Evolutionary conservation across 53 echinoderm and acorn worm genomes (phyloP), one percentile per base, ranked within the genome.

Genomic region (Zoroaster sp.): DNA sequence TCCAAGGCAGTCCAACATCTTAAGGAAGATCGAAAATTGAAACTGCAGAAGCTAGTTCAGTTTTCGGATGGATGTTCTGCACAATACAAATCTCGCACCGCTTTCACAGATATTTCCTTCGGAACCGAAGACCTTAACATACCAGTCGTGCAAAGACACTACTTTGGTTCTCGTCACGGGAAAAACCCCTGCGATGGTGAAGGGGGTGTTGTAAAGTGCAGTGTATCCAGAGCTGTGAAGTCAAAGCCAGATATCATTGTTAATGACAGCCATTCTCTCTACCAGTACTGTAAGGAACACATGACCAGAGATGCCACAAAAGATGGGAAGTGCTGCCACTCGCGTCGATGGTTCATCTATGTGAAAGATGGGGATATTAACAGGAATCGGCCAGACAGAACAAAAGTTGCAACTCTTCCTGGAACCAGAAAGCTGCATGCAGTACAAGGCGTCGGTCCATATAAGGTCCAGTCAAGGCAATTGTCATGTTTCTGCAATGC

Each of bases 111-210:
- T 65, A 4, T 90, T 36, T 83, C 83, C 11, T 83, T 7, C 25
- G 83, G 40, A 30, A 69, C 69, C 69, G 33, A 69, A 31, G 82
- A 90, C 39, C 32, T 54, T 25, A 51, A 49, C 1, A 70, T 90
- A 14, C 36, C 72, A 18, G 38, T 18, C 14, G 90, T 74, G 0
- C 67, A 91, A 46, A 39, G 86, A 35, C 86, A 86, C 32, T 87
- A 72, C 47, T 91, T 86, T 77, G 91, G 91, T 2, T 83, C 83
- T 66, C 40, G 68, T 1, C 91, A 86, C 66, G 76, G 75, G 35
- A 91, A 75, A 55, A 86, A 66, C 34, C 77, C 77, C 41, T 91
- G 86, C 45, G 90, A 90, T 54, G 90, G 90, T 51, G 83, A 90
- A 35, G 74, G 73, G 35, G 83, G 90, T 49, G 75, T 90, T 32